Conservation (phyloP, 2,113 vertebrate species). For the Abramis brama region DNA sequence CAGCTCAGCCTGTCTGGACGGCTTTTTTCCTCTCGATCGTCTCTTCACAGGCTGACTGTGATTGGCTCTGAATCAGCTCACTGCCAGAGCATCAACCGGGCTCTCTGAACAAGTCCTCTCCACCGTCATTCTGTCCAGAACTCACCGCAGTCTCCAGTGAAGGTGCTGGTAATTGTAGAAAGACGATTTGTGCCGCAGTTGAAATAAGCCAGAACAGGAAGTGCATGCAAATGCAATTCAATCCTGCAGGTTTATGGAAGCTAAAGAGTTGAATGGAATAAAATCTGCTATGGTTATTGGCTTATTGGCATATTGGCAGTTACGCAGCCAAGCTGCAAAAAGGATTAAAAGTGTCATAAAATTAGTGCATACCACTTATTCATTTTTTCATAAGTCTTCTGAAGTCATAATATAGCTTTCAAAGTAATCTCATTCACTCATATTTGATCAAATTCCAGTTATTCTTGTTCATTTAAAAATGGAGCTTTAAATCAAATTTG, state of each 20-base stretch:
- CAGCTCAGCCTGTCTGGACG: not conserved
- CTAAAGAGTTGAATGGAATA: not conserved
- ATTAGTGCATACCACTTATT: not conserved
- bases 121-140: slow-evolving; percentile 12
- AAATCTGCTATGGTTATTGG: not conserved
- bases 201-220: not conserved
- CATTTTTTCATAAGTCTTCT: not conserved
- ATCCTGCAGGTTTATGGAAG: not conserved
- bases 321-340: not conserved
- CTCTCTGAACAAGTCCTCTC: slow-evolving; percentile 28
- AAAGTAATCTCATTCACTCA: not conserved
- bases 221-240: not conserved
- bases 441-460: not conserved
- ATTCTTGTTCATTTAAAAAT: not conserved
- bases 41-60: slow-evolving; percentile 6
- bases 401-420: not conserved
- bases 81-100: not conserved
- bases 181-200: not conserved
- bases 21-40: not conserved
- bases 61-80: not conserved
- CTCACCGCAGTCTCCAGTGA: not conserved
- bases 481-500: not conserved
- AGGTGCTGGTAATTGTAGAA: not conserved
- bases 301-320: not conserved
- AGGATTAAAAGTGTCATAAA: not conserved